phyloP scores from a whole-genome alignment of 2,888 invertebrate species.

The Dicyrtomina minuta region DNA sequence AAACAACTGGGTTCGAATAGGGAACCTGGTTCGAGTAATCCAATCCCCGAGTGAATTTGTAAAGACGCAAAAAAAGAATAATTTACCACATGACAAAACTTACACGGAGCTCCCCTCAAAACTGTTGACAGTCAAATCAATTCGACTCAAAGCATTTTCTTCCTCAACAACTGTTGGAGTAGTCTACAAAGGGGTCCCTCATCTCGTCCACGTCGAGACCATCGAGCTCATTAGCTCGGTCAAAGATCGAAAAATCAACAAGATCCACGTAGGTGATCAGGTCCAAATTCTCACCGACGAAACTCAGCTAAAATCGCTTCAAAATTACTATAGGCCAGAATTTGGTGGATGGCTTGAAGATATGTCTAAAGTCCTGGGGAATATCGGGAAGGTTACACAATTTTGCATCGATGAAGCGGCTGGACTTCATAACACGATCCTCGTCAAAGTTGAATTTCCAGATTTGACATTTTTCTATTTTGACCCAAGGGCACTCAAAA shows the following conservation, averaged over 20 bases:
- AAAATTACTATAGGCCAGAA: no score
- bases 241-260: not conserved
- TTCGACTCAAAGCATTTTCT: slow-evolving; percentile 15
- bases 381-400: not conserved
- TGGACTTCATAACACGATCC: not conserved
- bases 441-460: slow-evolving; percentile 3
- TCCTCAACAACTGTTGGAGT: not conserved
- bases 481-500: no score
- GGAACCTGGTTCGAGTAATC: slow-evolving; percentile 1
- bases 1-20: not conserved
- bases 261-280: not conserved
- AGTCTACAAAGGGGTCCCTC: not conserved
- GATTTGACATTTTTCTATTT: not conserved
- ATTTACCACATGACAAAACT: not conserved
- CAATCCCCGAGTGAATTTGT: slow-evolving; percentile 7
- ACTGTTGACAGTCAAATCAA: not conserved
- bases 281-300: not conserved
- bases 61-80: not conserved
- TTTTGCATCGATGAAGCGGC: not conserved
- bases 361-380: slow-evolving; percentile 1
- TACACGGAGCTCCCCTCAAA: slow-evolving; percentile 11
- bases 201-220: not conserved
- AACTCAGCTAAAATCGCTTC: not conserved
- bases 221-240: not conserved
- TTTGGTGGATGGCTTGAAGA: not conserved